Conservation (phyloP, 2,797 vertebrate genomes). For the Sebastes minor region DNA sequence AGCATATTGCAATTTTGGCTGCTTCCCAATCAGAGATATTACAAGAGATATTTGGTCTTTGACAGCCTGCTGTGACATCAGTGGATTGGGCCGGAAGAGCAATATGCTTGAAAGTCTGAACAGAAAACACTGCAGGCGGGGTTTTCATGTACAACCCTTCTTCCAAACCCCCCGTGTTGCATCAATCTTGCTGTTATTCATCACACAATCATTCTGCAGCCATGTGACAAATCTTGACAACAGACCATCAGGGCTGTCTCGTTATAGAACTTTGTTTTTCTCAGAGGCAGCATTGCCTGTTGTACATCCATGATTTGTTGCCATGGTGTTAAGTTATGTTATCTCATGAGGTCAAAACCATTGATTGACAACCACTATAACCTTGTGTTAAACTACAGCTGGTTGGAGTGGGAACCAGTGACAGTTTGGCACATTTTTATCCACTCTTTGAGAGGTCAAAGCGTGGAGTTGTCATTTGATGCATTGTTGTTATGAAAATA, state of each 20-base stretch:
- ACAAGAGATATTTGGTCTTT: background rate
- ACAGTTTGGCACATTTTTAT: background rate
- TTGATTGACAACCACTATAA: background rate
- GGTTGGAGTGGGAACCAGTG: background rate
- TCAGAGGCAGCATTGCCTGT: background rate
- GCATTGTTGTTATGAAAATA: background rate
- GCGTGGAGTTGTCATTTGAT: background rate
- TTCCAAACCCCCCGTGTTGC: background rate
- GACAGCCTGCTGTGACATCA: constrained; percentile 1
- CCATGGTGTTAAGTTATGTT: background rate
- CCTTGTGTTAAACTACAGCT: background rate
- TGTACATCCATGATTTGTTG: constrained; percentile 2
- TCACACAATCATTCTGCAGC: constrained; percentile 9
- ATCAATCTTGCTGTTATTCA: constrained; percentile 1
- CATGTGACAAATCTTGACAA: background rate
- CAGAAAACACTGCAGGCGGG: background rate
- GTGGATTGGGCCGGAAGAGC: background rate
- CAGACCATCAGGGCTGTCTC: background rate
- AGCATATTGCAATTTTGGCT: background rate
- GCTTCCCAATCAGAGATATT: background rate
- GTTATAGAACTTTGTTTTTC: background rate
- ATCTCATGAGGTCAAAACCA: background rate
- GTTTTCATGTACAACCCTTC: background rate
- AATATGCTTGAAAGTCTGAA: background rate
- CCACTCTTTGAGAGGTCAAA: background rate